phyloP scores from a whole-genome alignment of 2,797 vertebrate species.

The Parauchenoglanis ngamensis region DNA sequence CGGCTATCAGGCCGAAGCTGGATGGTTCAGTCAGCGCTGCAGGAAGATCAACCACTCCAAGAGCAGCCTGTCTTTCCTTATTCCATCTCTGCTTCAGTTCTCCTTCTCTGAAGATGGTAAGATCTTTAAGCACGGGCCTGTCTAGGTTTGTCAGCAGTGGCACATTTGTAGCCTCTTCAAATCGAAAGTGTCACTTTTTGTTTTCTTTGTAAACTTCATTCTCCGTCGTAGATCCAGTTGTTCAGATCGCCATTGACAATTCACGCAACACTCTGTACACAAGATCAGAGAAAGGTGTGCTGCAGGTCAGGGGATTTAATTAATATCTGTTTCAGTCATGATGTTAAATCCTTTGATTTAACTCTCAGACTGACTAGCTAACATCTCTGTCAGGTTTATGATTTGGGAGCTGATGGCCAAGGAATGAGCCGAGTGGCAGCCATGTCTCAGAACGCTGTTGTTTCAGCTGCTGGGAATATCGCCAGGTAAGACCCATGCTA shows the following conservation, averaged over 20 bases:
- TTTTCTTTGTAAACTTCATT: slow-evolving; percentile 2
- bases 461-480: slow-evolving; percentile 90
- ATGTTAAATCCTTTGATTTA: not conserved
- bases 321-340: not conserved
- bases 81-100: slow-evolving; percentile 94
- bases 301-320: slow-evolving; percentile 80
- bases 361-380: not conserved
- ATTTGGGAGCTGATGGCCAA: slow-evolving; percentile 89
- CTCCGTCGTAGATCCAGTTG: slow-evolving; percentile 84
- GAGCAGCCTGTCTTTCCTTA: slow-evolving; percentile 88
- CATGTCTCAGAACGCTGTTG: slow-evolving; percentile 88
- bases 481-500: slow-evolving; percentile 77
- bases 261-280: slow-evolving; percentile 90
- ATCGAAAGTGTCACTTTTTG: not conserved
- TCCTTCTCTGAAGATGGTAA: slow-evolving; percentile 96
- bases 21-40: slow-evolving; percentile 96
- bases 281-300: slow-evolving; percentile 92
- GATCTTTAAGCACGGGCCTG: slow-evolving; percentile 38
- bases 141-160: not conserved
- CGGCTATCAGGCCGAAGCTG: slow-evolving; percentile 95
- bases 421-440: slow-evolving; percentile 91
- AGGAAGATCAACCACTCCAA: slow-evolving; percentile 98
- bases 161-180: not conserved
- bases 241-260: slow-evolving; percentile 95
- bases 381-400: slow-evolving; percentile 82